phyloP scores from a whole-genome alignment of 2,113 vertebrate species.

The Zosterops japonicus region DNA sequence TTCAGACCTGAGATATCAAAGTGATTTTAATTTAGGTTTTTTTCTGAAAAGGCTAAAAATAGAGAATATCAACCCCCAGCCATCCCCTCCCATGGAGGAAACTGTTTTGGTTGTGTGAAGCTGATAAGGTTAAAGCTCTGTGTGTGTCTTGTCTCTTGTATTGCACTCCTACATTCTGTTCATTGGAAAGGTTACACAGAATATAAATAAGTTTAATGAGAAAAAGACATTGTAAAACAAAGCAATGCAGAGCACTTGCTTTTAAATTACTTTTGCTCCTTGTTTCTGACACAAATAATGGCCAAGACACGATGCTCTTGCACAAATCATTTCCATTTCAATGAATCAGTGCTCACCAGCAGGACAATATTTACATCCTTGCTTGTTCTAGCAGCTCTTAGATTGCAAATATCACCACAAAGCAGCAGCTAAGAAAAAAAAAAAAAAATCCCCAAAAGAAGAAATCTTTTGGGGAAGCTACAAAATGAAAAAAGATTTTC shows the following conservation, averaged over 20 bases:
- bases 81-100: neutral
- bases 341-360: neutral
- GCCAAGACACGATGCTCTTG: neutral
- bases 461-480: neutral
- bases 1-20: neutral
- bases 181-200: neutral
- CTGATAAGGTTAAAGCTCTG: neutral
- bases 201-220: neutral
- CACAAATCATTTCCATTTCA: slow-evolving; percentile 37
- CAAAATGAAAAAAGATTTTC: neutral
- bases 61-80: neutral
- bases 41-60: neutral
- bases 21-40: neutral
- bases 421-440: neutral
- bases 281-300: neutral
- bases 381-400: neutral
- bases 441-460: neutral
- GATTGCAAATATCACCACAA: neutral
- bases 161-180: neutral
- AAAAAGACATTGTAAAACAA: slow-evolving; percentile 28
- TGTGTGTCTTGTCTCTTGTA: neutral
- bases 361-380: slow-evolving; percentile 37
- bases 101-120: neutral
- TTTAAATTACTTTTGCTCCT: slow-evolving; percentile 16
- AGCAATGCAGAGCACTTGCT: neutral